phyloP scores from a whole-genome alignment of 2,113 vertebrate genomes.

The Nanorana parkeri region DNA sequence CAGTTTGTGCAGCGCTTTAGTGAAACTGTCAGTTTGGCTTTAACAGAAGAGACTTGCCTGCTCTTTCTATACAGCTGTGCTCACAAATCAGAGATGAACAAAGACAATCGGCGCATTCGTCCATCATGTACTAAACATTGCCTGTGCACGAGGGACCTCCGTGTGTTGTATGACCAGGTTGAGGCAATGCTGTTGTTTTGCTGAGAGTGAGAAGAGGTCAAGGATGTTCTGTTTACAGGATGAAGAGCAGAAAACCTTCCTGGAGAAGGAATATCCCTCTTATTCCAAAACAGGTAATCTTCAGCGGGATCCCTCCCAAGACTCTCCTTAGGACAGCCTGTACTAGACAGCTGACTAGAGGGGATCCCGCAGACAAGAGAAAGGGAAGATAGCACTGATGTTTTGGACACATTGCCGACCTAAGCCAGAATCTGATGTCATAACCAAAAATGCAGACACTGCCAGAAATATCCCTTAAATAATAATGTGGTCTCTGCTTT shows the following conservation, averaged over 20 bases:
- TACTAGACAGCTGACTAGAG: conserved; percentile 16
- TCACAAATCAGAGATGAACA: too few relatives aligned
- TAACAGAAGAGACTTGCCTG: too few relatives aligned
- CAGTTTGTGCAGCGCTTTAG: too few relatives aligned
- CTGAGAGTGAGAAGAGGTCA: neutral
- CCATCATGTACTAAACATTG: too few relatives aligned
- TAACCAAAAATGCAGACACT: conserved; percentile 37
- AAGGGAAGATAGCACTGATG: neutral
- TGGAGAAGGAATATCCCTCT: neutral
- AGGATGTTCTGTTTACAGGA: neutral
- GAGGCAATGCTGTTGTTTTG: neutral
- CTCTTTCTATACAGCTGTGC: too few relatives aligned
- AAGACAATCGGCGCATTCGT: too few relatives aligned
- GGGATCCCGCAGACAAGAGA: conserved; percentile 45
- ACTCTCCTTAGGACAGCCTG: conserved; percentile 27
- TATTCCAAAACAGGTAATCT: conserved; percentile 2
- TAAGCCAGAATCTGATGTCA: conserved; percentile 48
- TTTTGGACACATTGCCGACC: conserved; percentile 27
- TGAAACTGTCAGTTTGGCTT: too few relatives aligned
- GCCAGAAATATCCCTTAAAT: conserved; percentile 41
- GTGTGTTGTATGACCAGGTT: neutral
- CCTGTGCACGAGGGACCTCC: too few relatives aligned
- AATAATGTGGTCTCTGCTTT: conserved; percentile 26
- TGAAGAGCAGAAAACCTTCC: conserved; percentile 3
- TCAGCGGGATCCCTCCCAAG: neutral